phyloP scores from a whole-genome alignment of 2,888 invertebrate genomes.

The Drepana falcataria region DNA sequence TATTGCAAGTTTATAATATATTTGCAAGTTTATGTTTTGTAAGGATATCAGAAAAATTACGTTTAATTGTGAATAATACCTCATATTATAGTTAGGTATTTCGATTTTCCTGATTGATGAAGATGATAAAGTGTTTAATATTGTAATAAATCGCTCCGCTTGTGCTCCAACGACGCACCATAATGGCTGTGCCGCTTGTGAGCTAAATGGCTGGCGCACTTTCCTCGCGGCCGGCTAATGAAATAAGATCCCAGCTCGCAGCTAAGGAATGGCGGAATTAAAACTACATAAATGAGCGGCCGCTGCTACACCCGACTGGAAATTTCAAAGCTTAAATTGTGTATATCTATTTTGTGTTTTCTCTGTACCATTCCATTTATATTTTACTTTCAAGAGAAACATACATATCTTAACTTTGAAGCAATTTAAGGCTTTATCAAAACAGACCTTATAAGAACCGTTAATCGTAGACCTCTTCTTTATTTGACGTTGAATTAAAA shows the following conservation, averaged over 20 bases:
- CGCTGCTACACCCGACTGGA: conserved; percentile 52
- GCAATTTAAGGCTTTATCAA: too few relatives aligned
- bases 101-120: too few relatives aligned
- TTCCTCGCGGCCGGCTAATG: conserved; percentile 70
- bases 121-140: too few relatives aligned
- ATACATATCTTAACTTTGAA: too few relatives aligned
- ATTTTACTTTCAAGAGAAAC: neutral
- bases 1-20: too few relatives aligned
- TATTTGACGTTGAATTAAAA: too few relatives aligned
- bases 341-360: conserved; percentile 2
- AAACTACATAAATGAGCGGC: conserved; percentile 74
- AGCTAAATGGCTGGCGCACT: conserved; percentile 66
- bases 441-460: too few relatives aligned
- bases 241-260: conserved; percentile 70
- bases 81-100: too few relatives aligned
- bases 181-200: conserved; percentile 46
- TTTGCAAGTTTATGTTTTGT: too few relatives aligned
- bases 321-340: conserved; percentile 42
- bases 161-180: conserved; percentile 10
- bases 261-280: conserved; percentile 78
- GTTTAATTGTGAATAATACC: too few relatives aligned
- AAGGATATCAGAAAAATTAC: too few relatives aligned
- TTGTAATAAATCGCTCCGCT: conserved; percentile 8
- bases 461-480: too few relatives aligned
- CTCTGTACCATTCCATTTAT: neutral